phyloP scores from a whole-genome alignment of 2,888 invertebrate genomes.

The Macrophya annulata region DNA sequence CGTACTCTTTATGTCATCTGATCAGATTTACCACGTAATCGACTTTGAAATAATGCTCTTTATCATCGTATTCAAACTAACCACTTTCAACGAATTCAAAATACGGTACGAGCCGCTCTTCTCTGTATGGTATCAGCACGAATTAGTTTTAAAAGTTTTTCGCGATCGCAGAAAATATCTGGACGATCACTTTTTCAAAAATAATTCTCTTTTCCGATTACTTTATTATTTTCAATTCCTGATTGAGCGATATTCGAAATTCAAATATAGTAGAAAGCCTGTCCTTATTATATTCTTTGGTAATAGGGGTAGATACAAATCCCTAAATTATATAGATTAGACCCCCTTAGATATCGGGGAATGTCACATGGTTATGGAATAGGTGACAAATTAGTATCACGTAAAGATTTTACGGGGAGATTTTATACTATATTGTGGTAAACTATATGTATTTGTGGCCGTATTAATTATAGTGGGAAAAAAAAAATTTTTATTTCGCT shows the following conservation, averaged over 20 bases:
- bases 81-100: conserved; percentile 2
- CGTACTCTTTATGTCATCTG: neutral
- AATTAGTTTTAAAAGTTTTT: neutral
- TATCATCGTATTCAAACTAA: neutral
- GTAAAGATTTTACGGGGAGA: neutral
- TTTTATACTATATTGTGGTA: neutral
- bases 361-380: neutral
- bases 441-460: neutral
- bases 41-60: neutral
- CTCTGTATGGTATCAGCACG: neutral
- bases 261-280: neutral
- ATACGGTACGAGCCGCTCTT: neutral
- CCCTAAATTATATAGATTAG: neutral
- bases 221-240: neutral
- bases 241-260: neutral
- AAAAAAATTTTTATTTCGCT: neutral
- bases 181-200: neutral
- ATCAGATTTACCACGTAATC: conserved; percentile 8
- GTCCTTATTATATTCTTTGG: neutral
- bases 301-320: conserved; percentile 5
- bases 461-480: neutral
- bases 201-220: neutral
- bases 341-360: neutral
- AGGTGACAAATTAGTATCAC: neutral
- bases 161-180: neutral